These are phyloP conservation scores for Pseudoatta argentina DNA, from an alignment of 1,140 invertebrate species.

Conservation along the genomic window DNA sequence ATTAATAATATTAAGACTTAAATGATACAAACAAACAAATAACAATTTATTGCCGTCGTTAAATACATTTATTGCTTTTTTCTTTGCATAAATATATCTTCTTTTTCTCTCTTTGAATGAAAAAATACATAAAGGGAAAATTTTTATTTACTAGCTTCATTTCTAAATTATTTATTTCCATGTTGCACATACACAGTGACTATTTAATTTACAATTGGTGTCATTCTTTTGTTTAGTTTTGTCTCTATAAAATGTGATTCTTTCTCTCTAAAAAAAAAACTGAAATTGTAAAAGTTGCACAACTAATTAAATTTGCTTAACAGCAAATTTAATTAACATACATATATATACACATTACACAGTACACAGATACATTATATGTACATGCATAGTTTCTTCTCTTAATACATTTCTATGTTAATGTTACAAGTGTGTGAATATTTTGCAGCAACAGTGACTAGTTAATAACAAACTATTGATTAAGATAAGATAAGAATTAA, in stretches of 20 bases:
- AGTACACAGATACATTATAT: neutral
- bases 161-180: conserved; percentile 7
- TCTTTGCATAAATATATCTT: neutral
- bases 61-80: neutral
- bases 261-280: neutral
- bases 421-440: conserved; percentile 3
- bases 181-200: too few relatives aligned
- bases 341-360: neutral
- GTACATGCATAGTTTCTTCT: neutral
- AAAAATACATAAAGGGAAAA: neutral
- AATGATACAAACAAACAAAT: neutral
- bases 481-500: neutral
- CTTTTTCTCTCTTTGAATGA: neutral
- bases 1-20: neutral
- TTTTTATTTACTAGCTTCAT: neutral
- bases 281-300: neutral
- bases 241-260: neutral
- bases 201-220: neutral
- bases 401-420: neutral
- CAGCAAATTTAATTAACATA: too few relatives aligned
- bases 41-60: neutral
- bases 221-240: neutral
- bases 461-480: neutral
- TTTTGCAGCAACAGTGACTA: neutral
- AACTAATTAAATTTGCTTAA: conserved; percentile 4